A percentile compares a stretch with the other conserved stretches of the same genome.
Evolutionary conservation across 92 coral and sea anemone genomes (phyloP).

Genomic region (Scolanthus callimorphus): DNA sequence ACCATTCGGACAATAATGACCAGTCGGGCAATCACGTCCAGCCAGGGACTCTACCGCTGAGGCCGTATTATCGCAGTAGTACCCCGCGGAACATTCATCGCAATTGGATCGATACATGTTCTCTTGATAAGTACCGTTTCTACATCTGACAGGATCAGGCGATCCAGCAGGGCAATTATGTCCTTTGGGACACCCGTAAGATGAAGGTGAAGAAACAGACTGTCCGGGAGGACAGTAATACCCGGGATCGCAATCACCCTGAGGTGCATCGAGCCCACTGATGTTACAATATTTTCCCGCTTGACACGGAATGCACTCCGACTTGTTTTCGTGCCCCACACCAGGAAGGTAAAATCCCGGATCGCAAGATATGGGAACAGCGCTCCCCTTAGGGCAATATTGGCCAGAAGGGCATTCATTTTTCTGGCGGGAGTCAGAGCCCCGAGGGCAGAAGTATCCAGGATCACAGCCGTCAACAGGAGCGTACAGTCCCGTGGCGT

Average conservation of each 20-base stretch:
- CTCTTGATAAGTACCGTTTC: constrained; percentile 89
- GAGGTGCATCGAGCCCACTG: constrained; percentile 73
- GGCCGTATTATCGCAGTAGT: constrained; percentile 87
- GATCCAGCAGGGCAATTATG: constrained; percentile 79
- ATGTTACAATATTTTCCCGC: constrained; percentile 88
- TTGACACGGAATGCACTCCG: constrained; percentile 68
- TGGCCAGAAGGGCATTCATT: constrained; percentile 68
- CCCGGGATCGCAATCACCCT: constrained; percentile 73
- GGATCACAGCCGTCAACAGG: constrained; percentile 77
- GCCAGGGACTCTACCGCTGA: constrained; percentile 50
- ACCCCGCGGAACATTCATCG: constrained; percentile 68
- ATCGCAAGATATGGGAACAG: constrained; percentile 58
- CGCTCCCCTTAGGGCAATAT: constrained; percentile 79
- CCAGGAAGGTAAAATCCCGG: constrained; percentile 89
- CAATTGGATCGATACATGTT: constrained; percentile 58
- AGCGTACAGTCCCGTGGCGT: constrained; percentile 29
- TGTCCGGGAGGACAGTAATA: constrained; percentile 94
- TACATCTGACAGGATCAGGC: constrained; percentile 65
- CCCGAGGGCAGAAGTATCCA: constrained; percentile 89
- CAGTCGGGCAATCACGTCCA: constrained; percentile 71
- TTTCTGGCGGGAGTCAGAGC: constrained; percentile 66
- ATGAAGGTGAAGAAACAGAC: constrained; percentile 55
- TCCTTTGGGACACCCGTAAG: constrained; percentile 70
- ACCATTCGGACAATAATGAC: constrained; percentile 76
- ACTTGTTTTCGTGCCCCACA: constrained; percentile 52